These are phyloP conservation scores for Passer domesticus DNA, from an alignment of 2,113 vertebrate genomes.

Conservation along the genomic window DNA sequence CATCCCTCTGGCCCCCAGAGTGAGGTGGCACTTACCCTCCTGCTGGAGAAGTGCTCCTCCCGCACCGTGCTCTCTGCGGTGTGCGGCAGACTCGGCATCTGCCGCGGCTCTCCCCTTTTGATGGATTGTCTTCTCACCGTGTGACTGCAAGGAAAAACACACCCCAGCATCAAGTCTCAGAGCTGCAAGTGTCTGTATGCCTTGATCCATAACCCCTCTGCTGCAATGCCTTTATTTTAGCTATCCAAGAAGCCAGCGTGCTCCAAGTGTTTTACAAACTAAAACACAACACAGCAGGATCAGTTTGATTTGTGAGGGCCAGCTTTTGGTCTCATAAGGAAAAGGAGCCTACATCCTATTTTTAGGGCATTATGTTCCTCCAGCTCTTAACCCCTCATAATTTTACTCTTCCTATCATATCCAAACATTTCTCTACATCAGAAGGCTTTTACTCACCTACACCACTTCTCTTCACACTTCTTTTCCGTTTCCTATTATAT, in stretches of 20 bases:
- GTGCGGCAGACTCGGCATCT: constrained; percentile 87
- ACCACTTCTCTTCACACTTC: neutral
- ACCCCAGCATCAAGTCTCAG: neutral
- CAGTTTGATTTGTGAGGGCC: neutral
- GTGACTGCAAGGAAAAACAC: constrained; percentile 75
- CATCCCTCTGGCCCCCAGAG: neutral
- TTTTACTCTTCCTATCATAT: neutral
- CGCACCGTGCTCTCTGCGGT: constrained; percentile 81
- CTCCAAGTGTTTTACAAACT: neutral
- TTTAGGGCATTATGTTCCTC: neutral
- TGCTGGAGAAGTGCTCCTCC: constrained; percentile 90
- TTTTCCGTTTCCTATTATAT: accelerated
- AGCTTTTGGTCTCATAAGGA: neutral
- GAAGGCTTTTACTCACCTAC: neutral
- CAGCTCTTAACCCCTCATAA: neutral
- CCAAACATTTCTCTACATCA: neutral
- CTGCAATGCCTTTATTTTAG: neutral
- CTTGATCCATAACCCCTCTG: accelerated
- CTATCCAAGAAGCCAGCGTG: neutral
- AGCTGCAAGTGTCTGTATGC: accelerated
- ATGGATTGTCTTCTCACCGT: constrained; percentile 85
- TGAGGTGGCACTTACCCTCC: constrained; percentile 76
- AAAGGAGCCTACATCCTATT: neutral
- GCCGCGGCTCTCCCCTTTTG: constrained; percentile 78
- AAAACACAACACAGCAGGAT: neutral